phyloP scores from a whole-genome alignment of 2,113 vertebrate genomes.

The Ceyx melanurus region DNA sequence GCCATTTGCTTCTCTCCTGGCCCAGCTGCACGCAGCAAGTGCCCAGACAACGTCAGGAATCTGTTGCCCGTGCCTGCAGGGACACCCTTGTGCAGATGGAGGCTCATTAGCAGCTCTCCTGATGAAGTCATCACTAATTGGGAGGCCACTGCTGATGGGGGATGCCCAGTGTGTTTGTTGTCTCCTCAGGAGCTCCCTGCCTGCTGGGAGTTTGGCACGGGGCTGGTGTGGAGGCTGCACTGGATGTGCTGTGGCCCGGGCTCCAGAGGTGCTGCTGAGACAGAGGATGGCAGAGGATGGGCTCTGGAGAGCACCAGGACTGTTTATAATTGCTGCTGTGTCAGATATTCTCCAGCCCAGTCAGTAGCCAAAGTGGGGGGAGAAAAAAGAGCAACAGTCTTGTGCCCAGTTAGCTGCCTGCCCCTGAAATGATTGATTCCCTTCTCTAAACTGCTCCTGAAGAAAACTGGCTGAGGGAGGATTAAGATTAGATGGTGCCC shows the following conservation, averaged over 20 bases:
- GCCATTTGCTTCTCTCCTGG: not conserved
- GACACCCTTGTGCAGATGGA: not conserved
- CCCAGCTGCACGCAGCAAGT: not conserved
- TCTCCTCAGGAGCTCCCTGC: not conserved
- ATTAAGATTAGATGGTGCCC: not conserved
- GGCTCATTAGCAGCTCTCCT: not conserved
- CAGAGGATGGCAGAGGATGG: not conserved
- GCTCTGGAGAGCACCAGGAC: not conserved
- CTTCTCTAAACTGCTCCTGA: not conserved
- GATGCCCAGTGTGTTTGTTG: not conserved
- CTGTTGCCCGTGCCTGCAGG: not conserved
- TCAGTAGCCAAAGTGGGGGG: not conserved
- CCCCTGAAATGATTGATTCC: not conserved
- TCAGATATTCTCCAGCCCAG: not conserved
- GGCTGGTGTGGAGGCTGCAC: not conserved
- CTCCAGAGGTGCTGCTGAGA: not conserved
- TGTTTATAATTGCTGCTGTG: not conserved
- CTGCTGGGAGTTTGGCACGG: not conserved
- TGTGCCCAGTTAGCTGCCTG: not conserved
- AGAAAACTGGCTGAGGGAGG: not conserved
- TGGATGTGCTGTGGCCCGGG: not conserved
- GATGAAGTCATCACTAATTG: not conserved
- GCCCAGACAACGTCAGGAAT: not conserved
- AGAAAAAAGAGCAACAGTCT: not conserved
- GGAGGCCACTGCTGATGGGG: not conserved